Evolutionary conservation across 2,113 vertebrate species (phyloP), one percentile per base, ranked within the genome.

Genomic region (Leucoraja erinaceus): DNA sequence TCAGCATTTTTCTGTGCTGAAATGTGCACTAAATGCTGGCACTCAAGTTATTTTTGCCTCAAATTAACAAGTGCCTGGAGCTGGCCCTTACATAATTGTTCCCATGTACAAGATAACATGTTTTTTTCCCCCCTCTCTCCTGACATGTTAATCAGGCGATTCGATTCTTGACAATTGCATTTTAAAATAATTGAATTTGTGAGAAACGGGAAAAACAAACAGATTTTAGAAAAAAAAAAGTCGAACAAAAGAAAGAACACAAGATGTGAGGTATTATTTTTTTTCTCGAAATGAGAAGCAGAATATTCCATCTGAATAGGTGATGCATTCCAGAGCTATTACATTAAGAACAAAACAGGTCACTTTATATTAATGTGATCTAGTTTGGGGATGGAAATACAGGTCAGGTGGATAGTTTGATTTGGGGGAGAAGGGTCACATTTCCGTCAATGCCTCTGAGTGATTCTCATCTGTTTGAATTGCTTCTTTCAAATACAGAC

Each of bases 1-100:
- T 97, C 96, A 97, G 97, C 96, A 96, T 94, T 96, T 11, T 96
- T 96, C 90, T 88, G 93, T 61, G 95, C 93, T 95, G 95, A 93
- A 93, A 86, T 93, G 94, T 56, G 91, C 94, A 94, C 94, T 95
- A 95, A 95, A 93, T 93, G 95, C 96, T 95, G 95, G 31, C 94
- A 94, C 95, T 95, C 94, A 95, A 95, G 94, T 91, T 93, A 94
- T 95, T 94, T 91, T 63, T 93, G 95, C 88, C 94, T 94, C 95
- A 95, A 95, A 94, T 95, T 94, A 95, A 94, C 94, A 94, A 94
- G 93, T 93, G 0, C 3, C 94, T 95, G 94, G 95, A 95, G 83
- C 11, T 0, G 78, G 31, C 88, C 93, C 91, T 90, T 22, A 92
- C 94, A 92, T 92, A 86, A 94, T 79, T 94, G 93, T 84, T 93